Evolutionary conservation across 2,888 invertebrate genomes (phyloP), one percentile per base, ranked within the genome.

Genomic region (Orthonevra nobilis): DNA sequence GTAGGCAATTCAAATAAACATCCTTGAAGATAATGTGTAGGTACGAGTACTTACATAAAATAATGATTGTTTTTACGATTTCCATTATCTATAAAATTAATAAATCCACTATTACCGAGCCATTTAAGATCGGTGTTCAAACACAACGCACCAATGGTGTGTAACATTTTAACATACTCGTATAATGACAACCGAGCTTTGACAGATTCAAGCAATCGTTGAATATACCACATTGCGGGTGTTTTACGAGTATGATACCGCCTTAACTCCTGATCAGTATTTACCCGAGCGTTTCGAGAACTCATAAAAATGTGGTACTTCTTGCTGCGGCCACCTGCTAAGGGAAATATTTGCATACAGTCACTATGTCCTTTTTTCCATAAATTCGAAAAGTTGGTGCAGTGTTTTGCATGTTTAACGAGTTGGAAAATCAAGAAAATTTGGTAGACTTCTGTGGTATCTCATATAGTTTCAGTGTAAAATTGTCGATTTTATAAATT

Each of bases 371-470:
- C n/a, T n/a, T n/a, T 60, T 75, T 46, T 77, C 72, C 50, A 64
- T 46, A 64, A 77, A 77, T 70, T 38, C 38, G 46, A 63, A 28
- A 46, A 60, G 17, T 54, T 44, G 4, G 19, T 61, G 46, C 36
- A 10, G 30, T 56, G 63, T 77, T 56, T 63, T 63, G 56, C 30
- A 77, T 77, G 77, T 77, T 77, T 52, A 77, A 77, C 77, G 77
- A 72, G 50, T 64, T 77, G 77, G 77, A 77, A 77, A 75, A 75
- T 70, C 61, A 70, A 70, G 75, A 50, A 75, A 70, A 75, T 63
- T 44, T 30, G 58, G 42, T 26, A 64, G 48, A 73, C 48, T n/a
- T 64, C 5, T 64, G 44, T 6, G 14, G 32, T 56, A 38, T 56
- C 54, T 23, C 36, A 19, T 20, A 38, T 6, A 23, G 63, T 58